These are phyloP conservation scores for Pelochelys cantorii DNA, from an alignment of 2,797 vertebrate species.

Conservation along the genomic window DNA sequence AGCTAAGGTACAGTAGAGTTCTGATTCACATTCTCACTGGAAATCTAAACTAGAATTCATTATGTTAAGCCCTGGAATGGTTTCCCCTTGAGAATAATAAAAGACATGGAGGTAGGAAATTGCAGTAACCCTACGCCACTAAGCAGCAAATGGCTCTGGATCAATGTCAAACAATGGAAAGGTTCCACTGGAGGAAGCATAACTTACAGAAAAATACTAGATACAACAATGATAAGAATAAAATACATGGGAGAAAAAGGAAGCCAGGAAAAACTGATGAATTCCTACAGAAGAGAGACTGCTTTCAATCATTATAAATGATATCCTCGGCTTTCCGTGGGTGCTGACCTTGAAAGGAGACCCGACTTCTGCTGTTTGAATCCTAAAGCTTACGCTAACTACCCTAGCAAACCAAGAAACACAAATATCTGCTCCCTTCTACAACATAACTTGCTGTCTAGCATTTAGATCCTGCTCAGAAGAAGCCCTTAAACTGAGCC, in stretches of 20 bases:
- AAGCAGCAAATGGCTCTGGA: slow-evolving; percentile 67
- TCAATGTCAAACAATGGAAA: slow-evolving; percentile 63
- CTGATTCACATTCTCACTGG: slow-evolving; percentile 66
- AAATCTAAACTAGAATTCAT: slow-evolving; percentile 74
- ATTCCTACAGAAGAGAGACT: neutral
- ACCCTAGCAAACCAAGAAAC: neutral
- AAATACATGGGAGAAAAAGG: slow-evolving; percentile 30
- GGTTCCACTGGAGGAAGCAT: slow-evolving; percentile 20
- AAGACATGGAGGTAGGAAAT: slow-evolving; percentile 76
- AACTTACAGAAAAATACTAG: slow-evolving; percentile 50
- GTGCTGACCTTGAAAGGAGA: slow-evolving; percentile 4
- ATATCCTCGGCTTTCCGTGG: slow-evolving; percentile 13
- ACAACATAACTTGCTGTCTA: neutral
- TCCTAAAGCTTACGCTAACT: neutral
- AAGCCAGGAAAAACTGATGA: slow-evolving; percentile 38
- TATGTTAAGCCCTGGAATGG: slow-evolving; percentile 65
- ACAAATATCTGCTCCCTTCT: neutral
- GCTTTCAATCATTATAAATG: neutral
- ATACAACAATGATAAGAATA: slow-evolving; percentile 20
- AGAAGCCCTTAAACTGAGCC: neutral
- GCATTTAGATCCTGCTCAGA: neutral
- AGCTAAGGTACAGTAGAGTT: slow-evolving; percentile 59
- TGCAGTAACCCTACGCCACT: slow-evolving; percentile 69
- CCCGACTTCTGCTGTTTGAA: neutral
- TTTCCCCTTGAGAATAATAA: slow-evolving; percentile 75